These are phyloP conservation scores for Sitta europaea DNA, from an alignment of 2,113 vertebrate genomes.

Conservation along the genomic window DNA sequence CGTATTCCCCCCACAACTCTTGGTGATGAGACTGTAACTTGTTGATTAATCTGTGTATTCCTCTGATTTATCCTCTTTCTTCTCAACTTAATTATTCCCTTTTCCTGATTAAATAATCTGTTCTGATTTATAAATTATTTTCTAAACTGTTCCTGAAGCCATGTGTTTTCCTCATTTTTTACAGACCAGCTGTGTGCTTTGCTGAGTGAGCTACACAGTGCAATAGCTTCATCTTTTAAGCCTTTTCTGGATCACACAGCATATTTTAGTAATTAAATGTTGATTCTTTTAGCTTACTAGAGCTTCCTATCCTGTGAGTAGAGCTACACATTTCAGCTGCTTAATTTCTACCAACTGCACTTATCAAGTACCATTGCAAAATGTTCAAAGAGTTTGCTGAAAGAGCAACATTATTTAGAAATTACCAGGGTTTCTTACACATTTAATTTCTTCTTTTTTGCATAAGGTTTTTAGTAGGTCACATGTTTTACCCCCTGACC, in stretches of 20 bases:
- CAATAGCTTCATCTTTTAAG: not conserved
- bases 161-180: not conserved
- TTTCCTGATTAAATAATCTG: slow-evolving; percentile 14
- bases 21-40: not conserved
- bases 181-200: slow-evolving; percentile 26
- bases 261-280: slow-evolving; percentile 28
- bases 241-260: slow-evolving; percentile 4
- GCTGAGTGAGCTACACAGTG: slow-evolving; percentile 5
- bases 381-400: slow-evolving; percentile 10
- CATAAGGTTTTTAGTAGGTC: not conserved
- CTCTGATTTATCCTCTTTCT: slow-evolving; percentile 7
- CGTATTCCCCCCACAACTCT: not conserved
- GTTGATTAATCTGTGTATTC: not conserved
- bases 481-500: not conserved
- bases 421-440: not conserved
- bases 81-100: not conserved
- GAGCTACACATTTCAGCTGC: slow-evolving; percentile 4
- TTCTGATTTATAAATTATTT: not conserved
- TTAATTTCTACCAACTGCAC: not conserved
- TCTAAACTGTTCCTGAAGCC: not conserved
- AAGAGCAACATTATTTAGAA: not conserved
- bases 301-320: not conserved
- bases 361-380: not conserved
- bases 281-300: slow-evolving; percentile 4
- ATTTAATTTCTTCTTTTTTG: not conserved